Evolutionary conservation across 2,113 vertebrate genomes (phyloP), one percentile per base, ranked within the genome.

Genomic region (Alectura lathami): DNA sequence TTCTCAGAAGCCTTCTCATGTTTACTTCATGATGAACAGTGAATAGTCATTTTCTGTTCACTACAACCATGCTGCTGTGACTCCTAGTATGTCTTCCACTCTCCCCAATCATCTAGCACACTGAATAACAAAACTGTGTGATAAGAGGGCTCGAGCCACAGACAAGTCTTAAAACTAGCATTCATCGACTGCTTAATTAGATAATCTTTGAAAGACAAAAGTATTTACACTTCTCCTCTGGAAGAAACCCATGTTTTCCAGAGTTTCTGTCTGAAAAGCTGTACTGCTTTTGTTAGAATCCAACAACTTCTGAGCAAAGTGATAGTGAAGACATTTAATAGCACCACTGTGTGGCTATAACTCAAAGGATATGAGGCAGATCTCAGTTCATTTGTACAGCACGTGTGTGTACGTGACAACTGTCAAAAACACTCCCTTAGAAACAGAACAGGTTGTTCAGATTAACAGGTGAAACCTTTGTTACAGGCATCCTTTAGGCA

Each of bases 391-490:
- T 56, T 73, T 82, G 67, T 26, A 50, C 36, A 86, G 32, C 23
- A 69, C 1, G 1, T 36, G 3, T 36, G 32, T 68, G 5, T 23
- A 63, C 18, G 48, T 70, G 64, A 78, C 14, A 23, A 70, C 29
- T 67, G 40, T 34, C 57, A 83, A 45, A 93, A 72, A 4, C 17
- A 24, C 17, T 69, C 16, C 38, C 59, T 60, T 40, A 89, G 42
- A 47, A 81, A 60, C 21, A 84, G 18, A 92, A 66, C 11, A 64
- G 45, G 22, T 88, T 88, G 17, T 73, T 24, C 7, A 66, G 59
- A 59, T 87, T 78, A 82, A 54, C 56, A 91, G 86, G 86, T 92
- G 50, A 88, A 90, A 79, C 27, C 42, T 73, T 60, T 86, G 50
- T 60, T 79, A 36, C 51, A 76, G 29, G 23, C 6, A 0, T 50